Conservation (phyloP, 30 jellyfish, hydroid and myxozoan species). For the Hydractinia symbiolongicarpus region DNA sequence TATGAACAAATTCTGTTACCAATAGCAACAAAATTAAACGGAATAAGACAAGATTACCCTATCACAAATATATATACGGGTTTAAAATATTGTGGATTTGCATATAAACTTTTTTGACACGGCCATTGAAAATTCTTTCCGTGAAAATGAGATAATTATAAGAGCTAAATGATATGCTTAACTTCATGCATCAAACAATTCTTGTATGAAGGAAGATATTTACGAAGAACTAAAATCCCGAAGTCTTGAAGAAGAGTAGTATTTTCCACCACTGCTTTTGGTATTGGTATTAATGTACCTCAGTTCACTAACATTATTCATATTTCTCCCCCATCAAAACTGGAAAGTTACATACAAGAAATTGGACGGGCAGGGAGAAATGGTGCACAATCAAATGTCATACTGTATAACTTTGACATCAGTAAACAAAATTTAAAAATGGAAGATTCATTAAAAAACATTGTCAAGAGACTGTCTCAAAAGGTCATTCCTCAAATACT, state of each 20-base stretch:
- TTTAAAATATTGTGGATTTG: background rate
- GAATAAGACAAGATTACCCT: background rate
- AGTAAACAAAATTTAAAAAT: too few relatives aligned
- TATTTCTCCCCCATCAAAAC: too few relatives aligned
- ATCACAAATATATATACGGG: background rate
- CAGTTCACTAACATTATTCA: too few relatives aligned
- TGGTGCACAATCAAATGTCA: too few relatives aligned
- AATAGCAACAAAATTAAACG: background rate
- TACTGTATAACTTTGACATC: too few relatives aligned
- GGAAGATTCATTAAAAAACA: too few relatives aligned
- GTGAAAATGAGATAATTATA: background rate
- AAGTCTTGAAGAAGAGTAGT: background rate
- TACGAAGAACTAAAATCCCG: background rate
- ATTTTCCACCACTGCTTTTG: too few relatives aligned
- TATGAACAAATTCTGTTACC: background rate
- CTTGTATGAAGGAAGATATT: constrained; percentile 1
- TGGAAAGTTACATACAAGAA: too few relatives aligned
- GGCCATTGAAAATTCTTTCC: background rate
- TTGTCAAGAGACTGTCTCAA: too few relatives aligned
- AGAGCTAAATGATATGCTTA: background rate
- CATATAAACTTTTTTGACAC: background rate
- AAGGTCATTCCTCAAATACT: too few relatives aligned
- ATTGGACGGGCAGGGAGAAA: too few relatives aligned
- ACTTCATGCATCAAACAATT: background rate
- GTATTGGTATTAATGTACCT: too few relatives aligned